Conservation (phyloP, 2,797 vertebrate genomes). For the Protonibea diacanthus region DNA sequence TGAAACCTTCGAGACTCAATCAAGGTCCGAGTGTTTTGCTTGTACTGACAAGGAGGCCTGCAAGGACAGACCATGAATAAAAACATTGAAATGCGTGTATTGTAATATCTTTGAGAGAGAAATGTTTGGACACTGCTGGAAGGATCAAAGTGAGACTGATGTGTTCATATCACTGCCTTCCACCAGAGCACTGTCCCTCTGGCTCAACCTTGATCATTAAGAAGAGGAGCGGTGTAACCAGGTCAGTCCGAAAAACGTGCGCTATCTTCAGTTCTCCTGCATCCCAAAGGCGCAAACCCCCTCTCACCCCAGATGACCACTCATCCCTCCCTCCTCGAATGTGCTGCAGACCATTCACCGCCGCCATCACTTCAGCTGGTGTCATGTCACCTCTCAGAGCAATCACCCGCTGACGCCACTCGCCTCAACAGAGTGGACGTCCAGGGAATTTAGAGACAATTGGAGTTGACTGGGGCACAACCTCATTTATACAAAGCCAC, state of each 20-base stretch:
- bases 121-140: constrained; percentile 18
- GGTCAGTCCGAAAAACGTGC: constrained; percentile 43
- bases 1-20: constrained; percentile 28
- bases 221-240: constrained; percentile 38
- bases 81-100: constrained; percentile 31
- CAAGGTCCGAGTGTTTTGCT: constrained; percentile 20
- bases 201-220: constrained; percentile 62
- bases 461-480: constrained; percentile 78
- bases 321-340: constrained; percentile 23
- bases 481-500: constrained; percentile 79
- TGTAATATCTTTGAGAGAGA: constrained; percentile 27
- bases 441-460: constrained; percentile 76
- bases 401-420: constrained; percentile 40
- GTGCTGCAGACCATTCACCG: constrained; percentile 38
- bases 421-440: constrained; percentile 60
- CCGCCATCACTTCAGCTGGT: constrained; percentile 36
- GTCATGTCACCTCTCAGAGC: constrained; percentile 53
- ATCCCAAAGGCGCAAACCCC: constrained; percentile 54
- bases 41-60: neutral
- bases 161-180: constrained; percentile 29
- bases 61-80: constrained; percentile 20
- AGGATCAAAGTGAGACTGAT: constrained; percentile 48
- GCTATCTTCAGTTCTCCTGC: constrained; percentile 51
- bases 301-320: constrained; percentile 49
- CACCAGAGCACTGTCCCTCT: constrained; percentile 30